Evolutionary conservation across 2,113 vertebrate genomes (phyloP).

Genomic region (Phycodurus eques): DNA sequence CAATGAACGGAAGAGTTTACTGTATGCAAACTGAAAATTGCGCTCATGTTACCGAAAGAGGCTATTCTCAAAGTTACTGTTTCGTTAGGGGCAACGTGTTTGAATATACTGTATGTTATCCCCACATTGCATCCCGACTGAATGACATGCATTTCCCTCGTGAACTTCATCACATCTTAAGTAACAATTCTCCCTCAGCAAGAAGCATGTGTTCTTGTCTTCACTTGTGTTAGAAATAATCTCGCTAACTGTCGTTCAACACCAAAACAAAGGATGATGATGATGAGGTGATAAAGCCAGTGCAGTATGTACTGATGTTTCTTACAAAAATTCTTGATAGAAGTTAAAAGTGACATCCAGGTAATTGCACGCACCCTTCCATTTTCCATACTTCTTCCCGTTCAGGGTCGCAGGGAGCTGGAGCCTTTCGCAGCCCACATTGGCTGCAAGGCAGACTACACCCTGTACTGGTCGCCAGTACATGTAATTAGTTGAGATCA

Average conservation of each 20-base stretch:
- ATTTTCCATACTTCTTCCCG: neutral
- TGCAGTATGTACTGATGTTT: neutral
- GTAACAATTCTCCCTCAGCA: neutral
- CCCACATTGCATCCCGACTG: neutral
- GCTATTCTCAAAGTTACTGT: neutral
- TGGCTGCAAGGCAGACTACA: neutral
- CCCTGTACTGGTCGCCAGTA: neutral
- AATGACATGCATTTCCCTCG: neutral
- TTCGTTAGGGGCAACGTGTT: neutral
- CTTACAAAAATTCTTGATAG: neutral
- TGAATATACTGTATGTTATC: neutral
- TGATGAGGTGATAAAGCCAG: neutral
- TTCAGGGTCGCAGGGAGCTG: neutral
- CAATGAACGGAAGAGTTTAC: slow-evolving; percentile 41
- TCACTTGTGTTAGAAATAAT: neutral
- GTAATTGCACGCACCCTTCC: neutral
- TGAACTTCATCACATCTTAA: neutral
- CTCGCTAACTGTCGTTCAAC: neutral
- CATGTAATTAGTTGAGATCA: too few relatives aligned
- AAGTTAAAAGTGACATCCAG: neutral
- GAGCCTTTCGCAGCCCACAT: neutral
- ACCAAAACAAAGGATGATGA: neutral
- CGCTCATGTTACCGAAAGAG: neutral
- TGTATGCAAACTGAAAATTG: slow-evolving; percentile 10
- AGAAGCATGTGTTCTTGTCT: neutral